These are phyloP conservation scores for Acanthornis magna DNA, from an alignment of 2,797 vertebrate species.

Conservation along the genomic window DNA sequence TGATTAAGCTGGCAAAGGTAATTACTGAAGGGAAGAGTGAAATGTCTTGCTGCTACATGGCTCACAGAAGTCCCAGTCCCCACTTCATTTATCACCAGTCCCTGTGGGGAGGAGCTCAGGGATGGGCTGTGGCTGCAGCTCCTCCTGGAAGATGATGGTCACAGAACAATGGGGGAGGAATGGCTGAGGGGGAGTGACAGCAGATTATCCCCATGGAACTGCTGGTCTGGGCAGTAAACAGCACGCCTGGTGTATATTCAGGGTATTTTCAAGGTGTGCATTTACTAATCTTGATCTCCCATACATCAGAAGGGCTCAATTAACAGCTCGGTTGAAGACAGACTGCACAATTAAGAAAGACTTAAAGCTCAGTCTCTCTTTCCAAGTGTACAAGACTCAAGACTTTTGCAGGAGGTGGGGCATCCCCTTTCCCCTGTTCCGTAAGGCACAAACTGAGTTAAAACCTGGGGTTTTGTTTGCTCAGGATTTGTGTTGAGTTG, in stretches of 20 bases:
- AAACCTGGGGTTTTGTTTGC: neutral
- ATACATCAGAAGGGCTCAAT: neutral
- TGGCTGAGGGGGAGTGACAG: neutral
- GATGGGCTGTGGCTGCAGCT: neutral
- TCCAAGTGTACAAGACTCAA: neutral
- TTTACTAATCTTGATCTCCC: neutral
- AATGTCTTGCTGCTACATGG: neutral
- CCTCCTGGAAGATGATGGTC: neutral
- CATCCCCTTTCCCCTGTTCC: neutral
- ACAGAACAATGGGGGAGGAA: neutral
- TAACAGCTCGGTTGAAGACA: neutral
- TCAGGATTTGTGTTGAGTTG: neutral
- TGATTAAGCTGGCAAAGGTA: constrained; percentile 20
- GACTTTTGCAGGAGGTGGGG: neutral
- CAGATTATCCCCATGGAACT: neutral
- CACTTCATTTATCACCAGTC: neutral
- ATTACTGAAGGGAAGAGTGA: constrained; percentile 13
- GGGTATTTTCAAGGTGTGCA: neutral
- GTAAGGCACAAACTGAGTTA: neutral
- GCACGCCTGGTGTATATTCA: neutral
- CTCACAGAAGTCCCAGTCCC: neutral
- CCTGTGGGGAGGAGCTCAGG: neutral
- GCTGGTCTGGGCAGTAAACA: neutral
- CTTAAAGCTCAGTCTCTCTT: neutral
- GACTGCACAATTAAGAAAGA: neutral